Percentiles rank a stretch among this genome's conserved stretches.
phyloP scores from a whole-genome alignment of 2,888 invertebrate genomes.

The Drosophila meridionalis region DNA sequence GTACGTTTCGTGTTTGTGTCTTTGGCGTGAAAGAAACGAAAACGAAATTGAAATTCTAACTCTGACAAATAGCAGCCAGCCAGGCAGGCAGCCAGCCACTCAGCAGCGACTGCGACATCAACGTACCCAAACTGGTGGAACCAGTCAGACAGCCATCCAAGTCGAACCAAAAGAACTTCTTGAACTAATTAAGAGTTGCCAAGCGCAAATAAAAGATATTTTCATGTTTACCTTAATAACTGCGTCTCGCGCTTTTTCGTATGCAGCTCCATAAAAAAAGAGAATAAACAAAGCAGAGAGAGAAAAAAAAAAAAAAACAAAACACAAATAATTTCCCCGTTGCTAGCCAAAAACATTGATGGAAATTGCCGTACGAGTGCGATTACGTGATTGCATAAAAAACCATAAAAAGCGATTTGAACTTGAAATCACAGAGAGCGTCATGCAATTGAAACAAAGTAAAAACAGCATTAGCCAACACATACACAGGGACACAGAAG shows the following conservation, averaged over 20 bases:
- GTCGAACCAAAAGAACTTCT: conserved; percentile 62
- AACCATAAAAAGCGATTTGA: conserved; percentile 67
- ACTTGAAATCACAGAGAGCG: conserved; percentile 69
- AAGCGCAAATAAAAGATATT: conserved; percentile 39
- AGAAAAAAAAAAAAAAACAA: no score
- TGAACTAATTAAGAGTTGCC: conserved; percentile 50
- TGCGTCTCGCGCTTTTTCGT: conserved; percentile 25
- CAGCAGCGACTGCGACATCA: conserved; percentile 16
- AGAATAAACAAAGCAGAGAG: no score
- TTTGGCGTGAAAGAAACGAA: conserved; percentile 59
- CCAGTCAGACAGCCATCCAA: conserved; percentile 64
- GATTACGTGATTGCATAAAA: conserved; percentile 74
- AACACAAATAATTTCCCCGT: conserved; percentile 1
- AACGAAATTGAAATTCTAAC: conserved; percentile 52
- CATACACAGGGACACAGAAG: conserved; percentile 1
- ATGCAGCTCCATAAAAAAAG: conserved; percentile 44
- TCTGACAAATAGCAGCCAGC: conserved; percentile 14
- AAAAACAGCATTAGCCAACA: conserved; percentile 19
- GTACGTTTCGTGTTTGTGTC: conserved; percentile 45
- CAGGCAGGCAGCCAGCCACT: not conserved
- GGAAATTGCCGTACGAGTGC: conserved; percentile 33
- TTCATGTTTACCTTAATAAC: conserved; percentile 25
- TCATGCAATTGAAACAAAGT: conserved; percentile 62
- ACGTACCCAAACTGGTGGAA: conserved; percentile 68
- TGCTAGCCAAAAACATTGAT: conserved; percentile 16